These are phyloP conservation scores for Chaetodon trifascialis DNA, from an alignment of 2,113 vertebrate genomes.

Conservation along the genomic window DNA sequence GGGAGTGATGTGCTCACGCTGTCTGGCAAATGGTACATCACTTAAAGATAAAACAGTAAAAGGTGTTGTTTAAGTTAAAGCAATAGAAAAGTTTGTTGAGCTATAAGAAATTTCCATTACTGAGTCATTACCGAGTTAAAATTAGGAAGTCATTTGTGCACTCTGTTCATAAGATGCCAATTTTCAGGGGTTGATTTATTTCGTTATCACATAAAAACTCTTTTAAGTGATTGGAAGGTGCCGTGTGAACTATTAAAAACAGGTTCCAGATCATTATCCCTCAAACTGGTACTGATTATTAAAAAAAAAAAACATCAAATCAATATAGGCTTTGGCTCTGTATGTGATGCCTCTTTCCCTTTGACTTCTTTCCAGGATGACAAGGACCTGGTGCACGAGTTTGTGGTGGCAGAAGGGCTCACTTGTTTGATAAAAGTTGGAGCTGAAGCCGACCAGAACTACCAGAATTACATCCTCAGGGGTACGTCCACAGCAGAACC, in stretches of 20 bases:
- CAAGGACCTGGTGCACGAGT: conserved; percentile 99
- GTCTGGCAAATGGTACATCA: background rate
- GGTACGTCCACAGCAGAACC: conserved; percentile 82
- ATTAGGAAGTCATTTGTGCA: conserved; percentile 26
- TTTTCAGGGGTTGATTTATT: background rate
- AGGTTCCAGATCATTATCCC: background rate
- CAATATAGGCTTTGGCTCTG: background rate
- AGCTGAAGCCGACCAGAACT: conserved; percentile 97
- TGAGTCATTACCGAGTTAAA: background rate
- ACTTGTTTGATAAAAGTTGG: conserved; percentile 97
- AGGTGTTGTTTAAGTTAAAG: background rate
- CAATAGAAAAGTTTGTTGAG: background rate
- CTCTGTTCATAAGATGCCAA: background rate
- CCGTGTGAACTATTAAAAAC: background rate
- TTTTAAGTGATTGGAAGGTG: background rate
- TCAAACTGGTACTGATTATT: background rate
- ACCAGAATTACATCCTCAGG: conserved; percentile 99
- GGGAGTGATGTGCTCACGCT: background rate
- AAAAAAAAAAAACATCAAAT: background rate
- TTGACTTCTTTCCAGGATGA: conserved; percentile 88
- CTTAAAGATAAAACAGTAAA: background rate
- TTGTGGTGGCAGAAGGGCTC: conserved; percentile 95
- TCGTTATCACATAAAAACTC: background rate
- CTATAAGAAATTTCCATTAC: background rate
- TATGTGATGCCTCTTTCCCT: background rate